Conservation (phyloP, 1,140 invertebrate genomes). For the Zeugodacus cucurbitae region DNA sequence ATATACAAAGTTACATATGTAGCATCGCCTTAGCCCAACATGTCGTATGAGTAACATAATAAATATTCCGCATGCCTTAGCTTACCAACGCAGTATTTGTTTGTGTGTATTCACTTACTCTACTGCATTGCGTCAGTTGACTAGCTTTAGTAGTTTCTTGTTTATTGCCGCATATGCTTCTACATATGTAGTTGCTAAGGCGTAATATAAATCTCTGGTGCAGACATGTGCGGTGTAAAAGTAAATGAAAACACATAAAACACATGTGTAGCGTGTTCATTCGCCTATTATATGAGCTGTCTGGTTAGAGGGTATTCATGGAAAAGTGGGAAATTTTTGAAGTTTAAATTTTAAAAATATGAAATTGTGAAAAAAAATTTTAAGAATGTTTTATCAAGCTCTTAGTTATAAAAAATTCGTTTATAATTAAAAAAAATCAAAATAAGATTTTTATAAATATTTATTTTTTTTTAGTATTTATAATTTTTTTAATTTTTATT, state of each 20-base stretch:
- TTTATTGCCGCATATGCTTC: not conserved
- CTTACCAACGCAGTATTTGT: not conserved
- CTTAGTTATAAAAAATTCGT: no score
- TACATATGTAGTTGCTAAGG: not conserved
- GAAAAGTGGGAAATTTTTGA: not conserved
- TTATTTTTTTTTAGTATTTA: no score
- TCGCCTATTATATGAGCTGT: not conserved
- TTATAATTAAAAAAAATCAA: no score
- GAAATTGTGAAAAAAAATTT: not conserved
- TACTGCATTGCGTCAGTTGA: conserved; percentile 11
- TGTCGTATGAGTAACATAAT: not conserved
- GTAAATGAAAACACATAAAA: conserved; percentile 26
- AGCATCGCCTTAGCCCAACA: not conserved
- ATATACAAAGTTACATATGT: no score
- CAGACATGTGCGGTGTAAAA: not conserved
- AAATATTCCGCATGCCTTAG: not conserved
- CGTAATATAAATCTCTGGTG: not conserved
- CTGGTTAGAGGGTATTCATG: not conserved
- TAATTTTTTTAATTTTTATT: not conserved
- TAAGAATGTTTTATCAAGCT: not conserved
- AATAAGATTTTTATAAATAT: no score
- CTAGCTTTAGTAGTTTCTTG: not conserved
- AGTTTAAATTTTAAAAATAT: not conserved
- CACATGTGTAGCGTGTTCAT: not conserved
- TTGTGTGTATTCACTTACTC: not conserved